These are phyloP conservation scores for Agelaius tricolor DNA, from an alignment of 2,113 vertebrate genomes.

Conservation along the genomic window DNA sequence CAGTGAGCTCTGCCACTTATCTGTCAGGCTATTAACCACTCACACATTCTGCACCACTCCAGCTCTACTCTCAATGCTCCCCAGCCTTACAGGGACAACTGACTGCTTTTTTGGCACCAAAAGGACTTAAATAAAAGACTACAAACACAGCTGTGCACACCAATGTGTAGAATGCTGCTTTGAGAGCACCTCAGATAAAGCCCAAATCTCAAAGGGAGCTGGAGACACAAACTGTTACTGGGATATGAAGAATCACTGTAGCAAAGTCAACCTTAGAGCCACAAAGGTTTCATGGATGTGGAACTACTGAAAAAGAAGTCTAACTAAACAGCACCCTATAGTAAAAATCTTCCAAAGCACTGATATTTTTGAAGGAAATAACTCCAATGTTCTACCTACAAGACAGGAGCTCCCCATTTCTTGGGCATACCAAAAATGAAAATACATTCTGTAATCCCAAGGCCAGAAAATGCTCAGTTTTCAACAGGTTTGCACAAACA, in stretches of 20 bases:
- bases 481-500: fast-evolving
- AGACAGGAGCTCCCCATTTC: background rate
- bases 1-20: background rate
- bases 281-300: background rate
- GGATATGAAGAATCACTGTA: background rate
- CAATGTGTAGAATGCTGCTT: background rate
- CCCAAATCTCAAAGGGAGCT: background rate
- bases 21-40: background rate
- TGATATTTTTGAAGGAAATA: background rate
- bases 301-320: background rate
- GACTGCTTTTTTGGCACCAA: background rate
- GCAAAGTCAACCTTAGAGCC: background rate
- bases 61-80: background rate
- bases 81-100: background rate
- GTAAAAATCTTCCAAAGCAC: background rate
- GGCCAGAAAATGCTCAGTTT: background rate
- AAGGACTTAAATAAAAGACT: background rate
- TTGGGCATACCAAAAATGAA: background rate
- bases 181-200: background rate
- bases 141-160: background rate
- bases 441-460: background rate
- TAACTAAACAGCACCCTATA: background rate
- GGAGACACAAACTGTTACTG: background rate
- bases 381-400: background rate
- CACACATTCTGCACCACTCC: background rate